phyloP scores from a whole-genome alignment of 2,113 vertebrate species.

The Colossoma macropomum region DNA sequence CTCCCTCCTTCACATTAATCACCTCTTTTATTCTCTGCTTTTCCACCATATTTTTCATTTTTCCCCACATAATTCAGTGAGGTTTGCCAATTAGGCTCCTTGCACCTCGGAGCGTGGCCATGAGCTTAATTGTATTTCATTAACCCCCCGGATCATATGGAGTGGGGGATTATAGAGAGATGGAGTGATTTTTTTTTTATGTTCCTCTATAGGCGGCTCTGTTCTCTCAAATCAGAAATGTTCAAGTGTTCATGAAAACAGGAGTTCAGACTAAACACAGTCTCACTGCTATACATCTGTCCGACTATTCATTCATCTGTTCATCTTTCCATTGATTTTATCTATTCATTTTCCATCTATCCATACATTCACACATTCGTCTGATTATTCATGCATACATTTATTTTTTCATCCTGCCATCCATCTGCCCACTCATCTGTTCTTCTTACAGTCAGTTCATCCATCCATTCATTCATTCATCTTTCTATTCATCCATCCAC shows the following conservation, averaged over 20 bases:
- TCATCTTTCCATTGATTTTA: neutral
- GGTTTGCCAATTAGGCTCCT: slow-evolving; percentile 67
- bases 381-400: neutral
- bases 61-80: slow-evolving; percentile 51
- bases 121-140: slow-evolving; percentile 49
- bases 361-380: neutral
- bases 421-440: neutral
- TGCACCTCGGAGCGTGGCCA: slow-evolving; percentile 40
- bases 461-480: neutral
- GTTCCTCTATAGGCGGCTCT: neutral
- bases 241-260: neutral
- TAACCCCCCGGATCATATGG: slow-evolving; percentile 35
- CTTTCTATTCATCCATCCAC: neutral
- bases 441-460: neutral
- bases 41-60: slow-evolving; percentile 59
- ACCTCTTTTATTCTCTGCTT: slow-evolving; percentile 60
- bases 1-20: slow-evolving; percentile 70
- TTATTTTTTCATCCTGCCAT: neutral
- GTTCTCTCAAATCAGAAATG: neutral
- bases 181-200: neutral
- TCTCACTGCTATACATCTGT: too few relatives aligned
- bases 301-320: neutral
- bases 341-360: too few relatives aligned
- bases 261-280: neutral
- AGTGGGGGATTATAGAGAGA: neutral